These are phyloP conservation scores for Mayetiola destructor DNA, from an alignment of 2,888 invertebrate genomes.

Conservation along the genomic window DNA sequence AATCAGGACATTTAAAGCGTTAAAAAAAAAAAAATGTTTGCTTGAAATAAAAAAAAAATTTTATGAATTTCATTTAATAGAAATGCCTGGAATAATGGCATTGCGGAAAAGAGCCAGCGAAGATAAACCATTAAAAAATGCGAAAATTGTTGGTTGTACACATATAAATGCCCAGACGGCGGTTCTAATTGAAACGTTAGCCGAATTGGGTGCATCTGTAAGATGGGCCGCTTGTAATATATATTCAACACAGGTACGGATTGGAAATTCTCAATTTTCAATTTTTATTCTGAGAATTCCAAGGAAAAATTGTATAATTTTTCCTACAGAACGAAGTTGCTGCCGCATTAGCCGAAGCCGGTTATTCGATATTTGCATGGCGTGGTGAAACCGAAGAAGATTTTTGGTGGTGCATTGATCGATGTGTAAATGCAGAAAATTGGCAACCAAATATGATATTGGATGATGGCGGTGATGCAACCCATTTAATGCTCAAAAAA, in stretches of 20 bases:
- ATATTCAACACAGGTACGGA: constrained; percentile 75
- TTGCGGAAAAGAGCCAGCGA: constrained; percentile 79
- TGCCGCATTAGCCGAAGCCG: constrained; percentile 83
- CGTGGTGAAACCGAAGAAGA: constrained; percentile 95
- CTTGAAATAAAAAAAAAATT: background rate
- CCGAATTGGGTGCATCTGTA: constrained; percentile 76
- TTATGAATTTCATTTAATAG: constrained; percentile 33
- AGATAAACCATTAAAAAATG: constrained; percentile 88
- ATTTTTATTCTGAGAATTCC: constrained; percentile 14
- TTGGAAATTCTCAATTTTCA: constrained; percentile 14
- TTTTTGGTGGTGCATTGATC: constrained; percentile 99
- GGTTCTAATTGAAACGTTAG: constrained; percentile 79
- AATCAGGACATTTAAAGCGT: background rate
- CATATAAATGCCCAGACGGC: constrained; percentile 98
- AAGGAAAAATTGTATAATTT: constrained; percentile 15
- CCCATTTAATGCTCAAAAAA: constrained; percentile 90
- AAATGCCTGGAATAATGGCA: constrained; percentile 98
- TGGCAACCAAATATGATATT: constrained; percentile 98
- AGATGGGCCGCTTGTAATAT: constrained; percentile 97
- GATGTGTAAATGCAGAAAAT: constrained; percentile 75
- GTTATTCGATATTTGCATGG: constrained; percentile 88
- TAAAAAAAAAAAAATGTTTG: background rate
- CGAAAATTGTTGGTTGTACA: constrained; percentile 92
- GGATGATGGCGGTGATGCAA: constrained; percentile 95
- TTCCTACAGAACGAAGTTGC: constrained; percentile 79